Evolutionary conservation across 2,113 vertebrate species (phyloP).

Genomic region (Falco punctatus): DNA sequence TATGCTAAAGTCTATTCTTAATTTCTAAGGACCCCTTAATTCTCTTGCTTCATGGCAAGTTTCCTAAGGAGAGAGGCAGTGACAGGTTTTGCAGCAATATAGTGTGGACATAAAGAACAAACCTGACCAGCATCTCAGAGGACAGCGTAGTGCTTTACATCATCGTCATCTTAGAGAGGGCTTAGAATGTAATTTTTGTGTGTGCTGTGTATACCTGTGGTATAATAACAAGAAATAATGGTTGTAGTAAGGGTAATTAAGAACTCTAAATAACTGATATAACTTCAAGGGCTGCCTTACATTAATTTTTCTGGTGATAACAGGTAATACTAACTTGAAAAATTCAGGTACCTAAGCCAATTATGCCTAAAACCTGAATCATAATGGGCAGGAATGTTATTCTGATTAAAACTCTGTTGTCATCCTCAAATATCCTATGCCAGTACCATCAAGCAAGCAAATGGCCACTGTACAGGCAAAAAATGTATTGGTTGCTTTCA

Average conservation of each 20-base stretch:
- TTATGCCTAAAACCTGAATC: background rate
- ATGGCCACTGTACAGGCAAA: background rate
- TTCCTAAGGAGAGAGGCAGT: background rate
- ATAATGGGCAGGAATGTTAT: background rate
- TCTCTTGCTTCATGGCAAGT: background rate
- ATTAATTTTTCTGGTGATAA: background rate
- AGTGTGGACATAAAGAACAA: background rate
- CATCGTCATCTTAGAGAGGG: background rate
- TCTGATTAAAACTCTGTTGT: background rate
- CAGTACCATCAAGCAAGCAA: background rate
- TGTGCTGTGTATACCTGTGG: background rate
- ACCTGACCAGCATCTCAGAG: background rate
- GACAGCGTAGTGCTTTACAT: background rate
- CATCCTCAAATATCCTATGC: background rate
- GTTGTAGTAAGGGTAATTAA: conserved; percentile 2
- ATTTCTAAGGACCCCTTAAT: background rate
- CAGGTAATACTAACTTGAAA: background rate
- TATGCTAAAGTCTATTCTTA: background rate
- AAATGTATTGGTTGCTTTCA: background rate
- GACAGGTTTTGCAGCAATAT: background rate
- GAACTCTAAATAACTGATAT: background rate
- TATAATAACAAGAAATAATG: background rate
- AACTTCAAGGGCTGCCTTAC: background rate
- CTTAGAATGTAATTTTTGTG: background rate
- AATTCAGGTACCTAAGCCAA: background rate